Evolutionary conservation across 2,113 vertebrate genomes (phyloP), one percentile per base, ranked within the genome.

Genomic region (Guaruba guarouba): DNA sequence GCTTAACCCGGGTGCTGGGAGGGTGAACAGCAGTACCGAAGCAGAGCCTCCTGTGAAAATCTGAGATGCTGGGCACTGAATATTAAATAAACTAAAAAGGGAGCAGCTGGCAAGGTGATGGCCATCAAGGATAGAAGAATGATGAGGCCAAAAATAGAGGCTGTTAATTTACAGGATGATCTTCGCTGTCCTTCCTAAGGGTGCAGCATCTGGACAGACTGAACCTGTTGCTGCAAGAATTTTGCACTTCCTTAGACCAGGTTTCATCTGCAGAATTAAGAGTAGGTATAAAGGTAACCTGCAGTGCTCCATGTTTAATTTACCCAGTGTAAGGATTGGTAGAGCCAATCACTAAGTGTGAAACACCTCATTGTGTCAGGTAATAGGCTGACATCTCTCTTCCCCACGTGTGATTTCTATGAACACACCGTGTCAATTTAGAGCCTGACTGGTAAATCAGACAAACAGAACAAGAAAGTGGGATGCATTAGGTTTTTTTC

Each of bases 121-220:
- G 86, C 74, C 94, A 64, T 92, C 86, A 94, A 95, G 96, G 96
- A 76, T 88, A 92, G 68, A 93, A 94, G 95, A 86, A 57, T 18
- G 33, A 86, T 41, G 43, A 84, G 19, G 74, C 71, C 79, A 93
- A 83, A 96, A 96, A 93, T 94, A 97, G 93, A 90, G 79, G 55
- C 91, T 91, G 92, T 91, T 96, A 95, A 97, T 95, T 96, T 95
- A 84, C 73, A 84, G 91, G 51, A 4, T 88, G n/a, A 74, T 77
- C 57, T 52, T 43, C 70, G 85, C 51, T 86, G 92, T 54, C 85
- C 94, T 97, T 97, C 75, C 82, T 68, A 88, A 94, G 90, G 93
- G 19, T 92, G 79, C 59, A 24, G 88, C 92, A 77, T 57, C 78
- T n/a, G 78, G 79, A n/a, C 74, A 73, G 62, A 75, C 59, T 33